These are phyloP conservation scores for Pavo muticus DNA, from an alignment of 2,113 vertebrate species.

Conservation along the genomic window DNA sequence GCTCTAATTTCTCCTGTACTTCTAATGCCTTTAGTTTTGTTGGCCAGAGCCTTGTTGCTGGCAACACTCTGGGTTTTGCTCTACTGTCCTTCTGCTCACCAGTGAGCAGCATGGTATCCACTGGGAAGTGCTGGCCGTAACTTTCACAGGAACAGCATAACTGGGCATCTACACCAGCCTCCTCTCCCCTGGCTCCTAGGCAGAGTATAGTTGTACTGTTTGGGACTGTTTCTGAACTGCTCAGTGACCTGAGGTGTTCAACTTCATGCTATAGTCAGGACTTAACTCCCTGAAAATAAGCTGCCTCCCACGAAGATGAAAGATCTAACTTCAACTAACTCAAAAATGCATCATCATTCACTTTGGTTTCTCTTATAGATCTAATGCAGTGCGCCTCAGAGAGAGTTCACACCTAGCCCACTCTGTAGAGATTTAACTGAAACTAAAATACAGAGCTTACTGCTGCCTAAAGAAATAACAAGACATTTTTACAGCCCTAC, in stretches of 20 bases:
- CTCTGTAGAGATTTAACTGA: background rate
- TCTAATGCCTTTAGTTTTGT: background rate
- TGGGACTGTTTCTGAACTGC: background rate
- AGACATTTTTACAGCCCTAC: background rate
- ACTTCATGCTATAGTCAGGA: background rate
- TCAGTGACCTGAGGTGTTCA: background rate
- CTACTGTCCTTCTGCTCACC: accelerated
- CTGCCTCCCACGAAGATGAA: background rate
- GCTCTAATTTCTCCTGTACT: background rate
- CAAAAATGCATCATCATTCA: background rate
- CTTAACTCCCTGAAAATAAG: background rate
- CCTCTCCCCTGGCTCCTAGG: background rate
- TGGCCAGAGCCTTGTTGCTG: background rate
- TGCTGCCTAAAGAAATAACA: background rate
- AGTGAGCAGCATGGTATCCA: accelerated
- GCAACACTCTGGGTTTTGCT: background rate
- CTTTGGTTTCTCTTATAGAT: background rate
- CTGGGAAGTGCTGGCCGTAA: background rate
- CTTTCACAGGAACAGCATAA: accelerated
- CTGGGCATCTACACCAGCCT: accelerated
- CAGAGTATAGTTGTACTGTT: background rate
- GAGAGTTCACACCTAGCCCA: background rate
- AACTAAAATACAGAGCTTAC: background rate
- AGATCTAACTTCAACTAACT: background rate
- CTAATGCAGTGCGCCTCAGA: background rate